phyloP scores from a whole-genome alignment of 2,113 vertebrate genomes.

The Pterocles gutturalis region DNA sequence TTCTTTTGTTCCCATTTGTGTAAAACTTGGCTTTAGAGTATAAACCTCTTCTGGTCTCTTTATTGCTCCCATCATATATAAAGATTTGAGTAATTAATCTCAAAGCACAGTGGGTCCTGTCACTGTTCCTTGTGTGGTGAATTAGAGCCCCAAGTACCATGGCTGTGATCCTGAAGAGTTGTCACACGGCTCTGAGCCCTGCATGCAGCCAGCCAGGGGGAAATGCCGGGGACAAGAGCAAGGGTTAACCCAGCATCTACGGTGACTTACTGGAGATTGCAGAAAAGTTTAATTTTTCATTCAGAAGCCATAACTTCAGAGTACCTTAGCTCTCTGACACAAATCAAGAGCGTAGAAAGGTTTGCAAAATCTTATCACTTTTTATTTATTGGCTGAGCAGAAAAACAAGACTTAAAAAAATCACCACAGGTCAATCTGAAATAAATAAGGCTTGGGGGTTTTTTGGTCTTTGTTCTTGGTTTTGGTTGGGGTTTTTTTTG shows the following conservation, averaged over 20 bases:
- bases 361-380: not conserved
- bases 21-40: not conserved
- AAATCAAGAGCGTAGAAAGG: not conserved
- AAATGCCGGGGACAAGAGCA: not conserved
- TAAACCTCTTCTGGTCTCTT: not conserved
- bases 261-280: not conserved
- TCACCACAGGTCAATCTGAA: not conserved
- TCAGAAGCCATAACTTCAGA: not conserved
- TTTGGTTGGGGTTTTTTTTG: not conserved
- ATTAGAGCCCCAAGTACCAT: not conserved
- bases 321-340: not conserved
- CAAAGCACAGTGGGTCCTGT: not conserved
- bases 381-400: not conserved
- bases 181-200: not conserved
- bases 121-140: not conserved
- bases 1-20: not conserved
- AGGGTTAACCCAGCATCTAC: not conserved
- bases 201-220: rapidly evolving
- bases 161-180: not conserved
- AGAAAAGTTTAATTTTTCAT: not conserved
- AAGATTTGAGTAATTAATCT: not conserved
- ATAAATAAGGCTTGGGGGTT: rapidly evolving
- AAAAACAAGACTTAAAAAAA: not conserved
- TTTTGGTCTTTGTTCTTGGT: not conserved
- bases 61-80: not conserved